Evolutionary conservation across 1,140 invertebrate genomes (phyloP).

Genomic region (Pinna nobilis): DNA sequence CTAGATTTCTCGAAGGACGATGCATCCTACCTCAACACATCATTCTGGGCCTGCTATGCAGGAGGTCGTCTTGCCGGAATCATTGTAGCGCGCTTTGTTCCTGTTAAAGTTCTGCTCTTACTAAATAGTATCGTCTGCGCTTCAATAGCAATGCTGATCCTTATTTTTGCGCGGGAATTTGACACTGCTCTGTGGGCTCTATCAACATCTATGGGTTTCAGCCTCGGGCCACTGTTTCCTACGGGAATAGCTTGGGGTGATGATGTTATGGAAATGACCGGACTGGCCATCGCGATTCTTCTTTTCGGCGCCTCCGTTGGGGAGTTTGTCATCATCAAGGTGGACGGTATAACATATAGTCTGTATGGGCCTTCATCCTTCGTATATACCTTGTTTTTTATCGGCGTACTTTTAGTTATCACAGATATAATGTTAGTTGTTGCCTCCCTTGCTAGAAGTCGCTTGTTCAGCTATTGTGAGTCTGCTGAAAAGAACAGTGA

Average conservation of each 20-base stretch:
- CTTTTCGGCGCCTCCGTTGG: slow-evolving; percentile 42
- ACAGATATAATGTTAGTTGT: too few relatives aligned
- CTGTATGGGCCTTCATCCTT: too few relatives aligned
- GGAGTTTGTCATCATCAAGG: slow-evolving; percentile 5
- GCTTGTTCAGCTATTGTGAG: too few relatives aligned
- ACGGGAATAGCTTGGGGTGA: slow-evolving; percentile 43
- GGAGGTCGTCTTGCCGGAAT: slow-evolving; percentile 8
- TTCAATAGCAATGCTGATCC: background rate
- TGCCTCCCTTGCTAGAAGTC: too few relatives aligned
- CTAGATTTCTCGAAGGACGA: background rate
- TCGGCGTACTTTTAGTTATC: too few relatives aligned
- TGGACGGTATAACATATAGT: too few relatives aligned
- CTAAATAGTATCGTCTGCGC: background rate
- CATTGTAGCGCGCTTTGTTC: background rate
- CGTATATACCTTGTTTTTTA: too few relatives aligned
- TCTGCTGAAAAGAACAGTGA: too few relatives aligned
- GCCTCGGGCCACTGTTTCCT: slow-evolving; percentile 46
- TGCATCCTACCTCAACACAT: slow-evolving; percentile 4
- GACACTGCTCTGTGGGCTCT: slow-evolving; percentile 35
- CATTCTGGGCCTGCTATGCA: slow-evolving; percentile 5
- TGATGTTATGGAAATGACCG: slow-evolving; percentile 43
- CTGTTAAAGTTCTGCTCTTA: background rate
- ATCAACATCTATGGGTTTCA: slow-evolving; percentile 25
- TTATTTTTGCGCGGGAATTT: slow-evolving; percentile 9
- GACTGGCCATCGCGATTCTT: slow-evolving; percentile 43